Evolutionary conservation across 2,797 vertebrate genomes (phyloP).

Genomic region (Coranthus polyacanthus): DNA sequence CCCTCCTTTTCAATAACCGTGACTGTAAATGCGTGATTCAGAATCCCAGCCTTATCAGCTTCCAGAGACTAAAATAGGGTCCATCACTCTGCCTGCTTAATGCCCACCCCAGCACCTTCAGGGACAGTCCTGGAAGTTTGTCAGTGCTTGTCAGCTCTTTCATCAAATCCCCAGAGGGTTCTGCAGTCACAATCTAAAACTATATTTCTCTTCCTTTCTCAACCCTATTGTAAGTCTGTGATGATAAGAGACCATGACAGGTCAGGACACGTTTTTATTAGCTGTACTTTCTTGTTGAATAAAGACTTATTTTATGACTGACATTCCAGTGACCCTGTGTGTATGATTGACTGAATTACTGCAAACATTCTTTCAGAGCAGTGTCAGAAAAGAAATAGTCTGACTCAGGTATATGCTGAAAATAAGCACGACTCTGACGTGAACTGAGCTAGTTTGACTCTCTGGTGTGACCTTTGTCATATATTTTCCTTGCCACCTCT

Average conservation of each 20-base stretch:
- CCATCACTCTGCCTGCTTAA: slow-evolving; percentile 63
- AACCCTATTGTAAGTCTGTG: slow-evolving; percentile 55
- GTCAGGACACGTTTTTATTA: slow-evolving; percentile 52
- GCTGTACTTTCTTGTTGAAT: slow-evolving; percentile 49
- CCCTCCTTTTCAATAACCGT: slow-evolving; percentile 67
- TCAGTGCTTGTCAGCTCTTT: slow-evolving; percentile 71
- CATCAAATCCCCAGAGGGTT: slow-evolving; percentile 69
- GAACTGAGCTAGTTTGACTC: not conserved
- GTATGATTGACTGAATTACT: slow-evolving; percentile 33
- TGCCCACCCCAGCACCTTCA: slow-evolving; percentile 60
- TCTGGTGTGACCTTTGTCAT: slow-evolving; percentile 4
- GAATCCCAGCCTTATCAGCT: slow-evolving; percentile 68
- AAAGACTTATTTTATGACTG: slow-evolving; percentile 39
- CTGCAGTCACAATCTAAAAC: slow-evolving; percentile 60
- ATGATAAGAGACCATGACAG: slow-evolving; percentile 60
- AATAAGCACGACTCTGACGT: not conserved
- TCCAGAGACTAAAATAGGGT: slow-evolving; percentile 59
- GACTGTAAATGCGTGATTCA: slow-evolving; percentile 75
- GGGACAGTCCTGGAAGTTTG: slow-evolving; percentile 67
- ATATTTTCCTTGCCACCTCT: slow-evolving; percentile 1
- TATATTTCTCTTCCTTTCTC: slow-evolving; percentile 59
- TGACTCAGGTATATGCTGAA: slow-evolving; percentile 13
- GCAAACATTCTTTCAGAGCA: slow-evolving; percentile 19
- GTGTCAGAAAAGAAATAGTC: slow-evolving; percentile 10
- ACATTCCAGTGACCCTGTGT: slow-evolving; percentile 17